phyloP scores from a whole-genome alignment of 1,140 invertebrate genomes.

The Lasaia peninsularis region DNA sequence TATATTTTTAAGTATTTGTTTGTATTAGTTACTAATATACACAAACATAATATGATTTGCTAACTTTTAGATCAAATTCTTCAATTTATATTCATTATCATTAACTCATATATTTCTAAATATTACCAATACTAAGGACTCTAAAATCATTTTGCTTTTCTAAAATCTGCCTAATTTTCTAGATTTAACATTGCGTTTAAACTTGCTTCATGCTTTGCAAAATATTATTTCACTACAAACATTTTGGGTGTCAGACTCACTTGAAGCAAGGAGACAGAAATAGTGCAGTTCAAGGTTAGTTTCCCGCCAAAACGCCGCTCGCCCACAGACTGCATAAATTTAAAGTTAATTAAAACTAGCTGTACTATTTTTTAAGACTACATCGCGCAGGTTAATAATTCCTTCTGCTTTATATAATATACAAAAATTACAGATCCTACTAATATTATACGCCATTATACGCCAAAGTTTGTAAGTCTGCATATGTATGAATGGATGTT shows the following conservation, averaged over 20 bases:
- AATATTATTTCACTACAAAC: constrained; percentile 21
- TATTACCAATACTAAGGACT: too few relatives aligned
- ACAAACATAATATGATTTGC: too few relatives aligned
- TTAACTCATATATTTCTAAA: too few relatives aligned
- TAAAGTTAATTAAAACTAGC: constrained; percentile 38
- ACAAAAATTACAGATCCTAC: too few relatives aligned
- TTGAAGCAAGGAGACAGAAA: constrained; percentile 31
- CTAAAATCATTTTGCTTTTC: neutral
- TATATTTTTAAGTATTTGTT: too few relatives aligned
- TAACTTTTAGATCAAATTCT: too few relatives aligned
- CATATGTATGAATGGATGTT: too few relatives aligned
- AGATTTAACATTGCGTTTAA: neutral
- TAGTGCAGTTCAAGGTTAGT: constrained; percentile 45
- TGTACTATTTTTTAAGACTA: constrained; percentile 19
- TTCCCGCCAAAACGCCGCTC: constrained; percentile 26
- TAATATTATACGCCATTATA: too few relatives aligned
- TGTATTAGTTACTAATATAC: too few relatives aligned
- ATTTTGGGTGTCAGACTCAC: constrained; percentile 19
- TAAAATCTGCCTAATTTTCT: neutral
- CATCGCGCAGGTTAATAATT: constrained; percentile 7
- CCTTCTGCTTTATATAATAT: neutral
- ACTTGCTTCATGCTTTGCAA: neutral
- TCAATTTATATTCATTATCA: too few relatives aligned
- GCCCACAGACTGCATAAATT: constrained; percentile 31
- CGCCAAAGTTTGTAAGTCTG: too few relatives aligned